Conservation (phyloP, 2,113 vertebrate genomes). For the Crotalus tigris region DNA sequence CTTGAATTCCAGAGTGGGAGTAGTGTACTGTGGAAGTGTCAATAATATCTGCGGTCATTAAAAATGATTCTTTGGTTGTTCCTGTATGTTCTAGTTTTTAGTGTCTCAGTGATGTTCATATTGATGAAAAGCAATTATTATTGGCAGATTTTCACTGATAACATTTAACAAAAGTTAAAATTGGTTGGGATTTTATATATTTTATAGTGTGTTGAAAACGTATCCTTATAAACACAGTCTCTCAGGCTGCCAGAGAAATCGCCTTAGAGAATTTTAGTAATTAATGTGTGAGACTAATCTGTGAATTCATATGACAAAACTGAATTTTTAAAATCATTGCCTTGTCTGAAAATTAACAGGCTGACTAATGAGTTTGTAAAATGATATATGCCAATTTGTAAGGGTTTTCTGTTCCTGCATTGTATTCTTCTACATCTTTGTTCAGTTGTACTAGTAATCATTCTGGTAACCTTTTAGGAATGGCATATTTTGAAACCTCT, state of each 20-base stretch:
- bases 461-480: neutral
- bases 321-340: neutral
- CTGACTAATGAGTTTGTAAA: neutral
- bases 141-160: neutral
- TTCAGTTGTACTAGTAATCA: neutral
- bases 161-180: neutral
- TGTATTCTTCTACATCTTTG: neutral
- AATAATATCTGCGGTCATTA: neutral
- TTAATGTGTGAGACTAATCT: neutral
- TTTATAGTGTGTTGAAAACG: neutral
- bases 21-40: neutral
- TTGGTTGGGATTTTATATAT: neutral
- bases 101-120: neutral
- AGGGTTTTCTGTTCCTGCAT: neutral
- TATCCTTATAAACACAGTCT: neutral
- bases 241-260: neutral
- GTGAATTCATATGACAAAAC: neutral
- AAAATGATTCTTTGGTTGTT: neutral
- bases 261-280: neutral
- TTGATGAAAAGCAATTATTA: neutral
- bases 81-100: neutral
- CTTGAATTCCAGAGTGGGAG: neutral
- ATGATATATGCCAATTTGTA: neutral
- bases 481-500: neutral
- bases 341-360: neutral